These are phyloP conservation scores for Acanthosepion lycidas DNA, from an alignment of 2,888 invertebrate species.

Conservation along the genomic window DNA sequence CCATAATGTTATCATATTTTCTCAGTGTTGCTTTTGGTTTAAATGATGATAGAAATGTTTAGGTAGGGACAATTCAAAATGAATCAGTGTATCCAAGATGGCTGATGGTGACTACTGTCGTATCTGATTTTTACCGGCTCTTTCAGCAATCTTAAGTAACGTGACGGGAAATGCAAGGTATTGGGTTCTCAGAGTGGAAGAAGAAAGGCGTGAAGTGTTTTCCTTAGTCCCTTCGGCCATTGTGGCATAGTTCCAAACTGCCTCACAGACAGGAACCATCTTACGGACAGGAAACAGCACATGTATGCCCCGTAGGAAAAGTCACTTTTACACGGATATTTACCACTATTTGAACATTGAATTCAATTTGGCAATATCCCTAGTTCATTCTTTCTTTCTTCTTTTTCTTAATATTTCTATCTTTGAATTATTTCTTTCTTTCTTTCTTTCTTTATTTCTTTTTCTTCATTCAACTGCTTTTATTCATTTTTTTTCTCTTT, in stretches of 20 bases:
- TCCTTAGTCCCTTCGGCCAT: background rate
- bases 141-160: background rate
- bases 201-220: background rate
- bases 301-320: slow-evolving; percentile 17
- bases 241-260: background rate
- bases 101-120: background rate
- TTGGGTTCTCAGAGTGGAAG: background rate
- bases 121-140: background rate
- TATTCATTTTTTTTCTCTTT: too few species aligned
- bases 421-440: background rate
- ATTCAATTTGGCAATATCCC: background rate
- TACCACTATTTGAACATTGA: background rate
- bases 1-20: too few species aligned
- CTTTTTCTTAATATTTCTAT: background rate
- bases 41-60: background rate
- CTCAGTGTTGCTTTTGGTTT: too few species aligned
- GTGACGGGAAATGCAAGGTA: background rate
- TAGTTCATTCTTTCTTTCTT: background rate
- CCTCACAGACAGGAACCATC: slow-evolving; percentile 33
- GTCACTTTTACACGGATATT: slow-evolving; percentile 7
- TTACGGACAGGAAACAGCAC: background rate
- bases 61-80: background rate
- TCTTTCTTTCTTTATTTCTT: too few species aligned
- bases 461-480: too few species aligned
- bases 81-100: background rate